These are phyloP conservation scores for Limnothrissa miodon DNA, from an alignment of 2,113 vertebrate genomes.

Conservation along the genomic window DNA sequence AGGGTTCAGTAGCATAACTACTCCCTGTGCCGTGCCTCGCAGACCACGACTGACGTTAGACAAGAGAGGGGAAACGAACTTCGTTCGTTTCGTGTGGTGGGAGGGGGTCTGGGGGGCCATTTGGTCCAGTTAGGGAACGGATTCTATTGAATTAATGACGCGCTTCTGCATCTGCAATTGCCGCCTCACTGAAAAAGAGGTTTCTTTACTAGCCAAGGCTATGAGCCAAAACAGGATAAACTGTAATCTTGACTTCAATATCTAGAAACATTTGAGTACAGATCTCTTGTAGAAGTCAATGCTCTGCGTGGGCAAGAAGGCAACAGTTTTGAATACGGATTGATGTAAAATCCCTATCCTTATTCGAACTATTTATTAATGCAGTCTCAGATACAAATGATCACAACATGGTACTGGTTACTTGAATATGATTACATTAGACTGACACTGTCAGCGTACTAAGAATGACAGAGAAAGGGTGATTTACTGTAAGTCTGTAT, in stretches of 20 bases:
- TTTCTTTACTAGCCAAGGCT: neutral
- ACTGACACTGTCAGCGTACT: neutral
- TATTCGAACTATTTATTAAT: neutral
- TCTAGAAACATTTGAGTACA: neutral
- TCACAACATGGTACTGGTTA: too few species aligned
- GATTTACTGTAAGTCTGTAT: neutral
- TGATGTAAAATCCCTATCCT: neutral
- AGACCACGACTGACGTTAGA: conserved; percentile 38
- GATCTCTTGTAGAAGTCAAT: too few species aligned
- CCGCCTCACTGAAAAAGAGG: neutral
- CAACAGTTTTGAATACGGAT: neutral
- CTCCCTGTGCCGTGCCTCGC: conserved; percentile 26
- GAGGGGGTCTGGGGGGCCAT: conserved; percentile 18
- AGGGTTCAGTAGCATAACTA: neutral
- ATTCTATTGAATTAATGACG: conserved; percentile 6
- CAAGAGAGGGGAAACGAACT: conserved; percentile 36
- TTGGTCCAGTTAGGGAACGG: conserved; percentile 6
- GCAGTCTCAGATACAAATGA: neutral
- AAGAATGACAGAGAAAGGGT: neutral
- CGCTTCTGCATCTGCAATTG: conserved; percentile 8
- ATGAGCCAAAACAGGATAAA: neutral
- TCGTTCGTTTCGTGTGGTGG: conserved; percentile 17
- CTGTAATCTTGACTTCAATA: neutral
- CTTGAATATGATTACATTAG: neutral
- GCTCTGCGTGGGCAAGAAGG: neutral